Evolutionary conservation across 2,113 vertebrate genomes (phyloP).

Genomic region (Himantopus leucocephalus): DNA sequence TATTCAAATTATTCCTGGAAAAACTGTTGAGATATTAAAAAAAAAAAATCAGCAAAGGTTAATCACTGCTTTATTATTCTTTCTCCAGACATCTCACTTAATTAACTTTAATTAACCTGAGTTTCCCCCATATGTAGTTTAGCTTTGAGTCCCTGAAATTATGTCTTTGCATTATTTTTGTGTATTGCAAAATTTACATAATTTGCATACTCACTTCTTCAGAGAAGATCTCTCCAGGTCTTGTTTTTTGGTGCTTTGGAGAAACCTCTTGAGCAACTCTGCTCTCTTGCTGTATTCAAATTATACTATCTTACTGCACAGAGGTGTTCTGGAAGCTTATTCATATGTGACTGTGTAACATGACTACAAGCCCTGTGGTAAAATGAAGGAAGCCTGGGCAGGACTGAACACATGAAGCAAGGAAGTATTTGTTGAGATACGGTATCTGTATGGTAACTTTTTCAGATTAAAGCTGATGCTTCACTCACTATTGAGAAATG

Average conservation of each 20-base stretch:
- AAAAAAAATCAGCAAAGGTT: not conserved
- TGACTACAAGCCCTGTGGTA: not conserved
- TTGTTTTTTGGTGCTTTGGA: not conserved
- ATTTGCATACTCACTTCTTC: not conserved
- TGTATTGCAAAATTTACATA: not conserved
- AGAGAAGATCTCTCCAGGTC: not conserved
- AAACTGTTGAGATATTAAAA: not conserved
- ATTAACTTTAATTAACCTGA: not conserved
- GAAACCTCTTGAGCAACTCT: not conserved
- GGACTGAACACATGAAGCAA: not conserved
- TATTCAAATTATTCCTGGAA: not conserved
- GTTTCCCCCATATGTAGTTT: not conserved
- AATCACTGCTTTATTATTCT: not conserved
- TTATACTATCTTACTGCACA: accelerated
- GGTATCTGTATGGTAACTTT: not conserved
- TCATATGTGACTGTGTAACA: not conserved
- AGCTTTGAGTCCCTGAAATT: not conserved
- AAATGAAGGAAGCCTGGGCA: not conserved
- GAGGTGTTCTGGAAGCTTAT: not conserved
- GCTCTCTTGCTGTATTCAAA: not conserved
- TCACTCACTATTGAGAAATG: not conserved
- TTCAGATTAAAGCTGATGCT: not conserved
- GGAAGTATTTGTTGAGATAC: not conserved
- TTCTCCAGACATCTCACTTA: not conserved
- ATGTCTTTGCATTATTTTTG: not conserved